These are phyloP conservation scores for Antedon mediterranea DNA, from an alignment of 53 echinoderm and acorn worm species.

Conservation along the genomic window DNA sequence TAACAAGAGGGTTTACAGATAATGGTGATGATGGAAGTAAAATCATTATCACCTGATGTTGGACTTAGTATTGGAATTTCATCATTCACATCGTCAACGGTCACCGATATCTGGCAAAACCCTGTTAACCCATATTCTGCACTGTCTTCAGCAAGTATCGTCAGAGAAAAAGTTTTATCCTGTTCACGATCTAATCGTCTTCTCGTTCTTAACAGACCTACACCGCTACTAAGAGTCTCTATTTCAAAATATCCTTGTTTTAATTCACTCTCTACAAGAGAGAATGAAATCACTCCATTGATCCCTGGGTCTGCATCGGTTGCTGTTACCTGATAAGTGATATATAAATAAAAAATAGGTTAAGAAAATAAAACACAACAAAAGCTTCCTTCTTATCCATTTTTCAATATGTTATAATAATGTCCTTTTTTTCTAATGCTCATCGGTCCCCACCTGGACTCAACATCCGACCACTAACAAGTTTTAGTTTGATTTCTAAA, in stretches of 20 bases:
- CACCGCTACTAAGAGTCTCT: constrained; percentile 5
- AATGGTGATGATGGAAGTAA: no score
- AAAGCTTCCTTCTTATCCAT: no score
- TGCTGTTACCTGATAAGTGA: constrained; percentile 46
- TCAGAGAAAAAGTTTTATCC: constrained; percentile 18
- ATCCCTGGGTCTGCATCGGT: constrained; percentile 61
- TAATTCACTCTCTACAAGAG: constrained; percentile 21
- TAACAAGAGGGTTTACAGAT: no score
- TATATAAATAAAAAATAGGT: no score
- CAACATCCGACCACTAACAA: no score
- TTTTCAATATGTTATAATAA: no score
- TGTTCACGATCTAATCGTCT: constrained; percentile 38
- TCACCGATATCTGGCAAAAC: constrained; percentile 53
- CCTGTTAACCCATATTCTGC: constrained; percentile 39
- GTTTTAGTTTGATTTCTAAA: no score
- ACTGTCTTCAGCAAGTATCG: constrained; percentile 41
- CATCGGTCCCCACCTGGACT: no score
- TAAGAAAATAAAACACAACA: no score
- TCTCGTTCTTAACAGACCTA: constrained; percentile 38
- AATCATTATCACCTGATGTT: background rate
- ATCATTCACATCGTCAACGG: constrained; percentile 53
- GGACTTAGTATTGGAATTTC: constrained; percentile 10
- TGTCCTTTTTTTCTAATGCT: no score
- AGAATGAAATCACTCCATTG: constrained; percentile 53
- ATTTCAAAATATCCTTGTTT: constrained; percentile 38